Conservation (phyloP, 1,140 invertebrate species). For the Ptiloglossa arizonensis region DNA sequence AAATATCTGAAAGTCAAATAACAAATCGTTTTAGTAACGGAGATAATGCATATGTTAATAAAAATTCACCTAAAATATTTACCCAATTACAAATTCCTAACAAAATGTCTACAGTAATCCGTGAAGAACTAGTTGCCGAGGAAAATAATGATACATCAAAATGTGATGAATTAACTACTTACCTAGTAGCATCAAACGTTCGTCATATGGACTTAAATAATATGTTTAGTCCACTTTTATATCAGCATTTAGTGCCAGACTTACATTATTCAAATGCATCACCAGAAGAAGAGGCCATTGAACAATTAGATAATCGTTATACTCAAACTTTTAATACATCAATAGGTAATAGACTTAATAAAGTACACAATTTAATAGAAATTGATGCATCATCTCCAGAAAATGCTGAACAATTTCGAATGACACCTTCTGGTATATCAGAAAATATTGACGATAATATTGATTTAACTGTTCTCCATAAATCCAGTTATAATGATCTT, state of each 20-base stretch:
- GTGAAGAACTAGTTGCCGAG: conserved; percentile 74
- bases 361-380: conserved; percentile 62
- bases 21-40: neutral
- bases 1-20: neutral
- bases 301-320: conserved; percentile 74
- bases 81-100: conserved; percentile 43
- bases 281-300: conserved; percentile 69
- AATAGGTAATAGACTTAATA: conserved; percentile 64
- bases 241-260: conserved; percentile 74
- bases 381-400: conserved; percentile 34
- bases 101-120: conserved; percentile 74
- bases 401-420: conserved; percentile 53
- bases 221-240: conserved; percentile 75
- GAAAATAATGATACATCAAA: conserved; percentile 65
- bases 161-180: conserved; percentile 73
- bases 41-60: neutral
- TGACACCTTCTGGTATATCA: conserved; percentile 66
- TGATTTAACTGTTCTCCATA: conserved; percentile 68
- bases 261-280: conserved; percentile 39
- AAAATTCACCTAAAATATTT: neutral
- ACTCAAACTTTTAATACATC: conserved; percentile 68
- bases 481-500: conserved; percentile 64
- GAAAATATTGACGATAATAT: conserved; percentile 69
- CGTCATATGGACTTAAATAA: conserved; percentile 71
- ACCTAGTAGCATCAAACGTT: conserved; percentile 74